Conservation (phyloP, 2,888 invertebrate genomes). For the Latrodectus hesperus region DNA sequence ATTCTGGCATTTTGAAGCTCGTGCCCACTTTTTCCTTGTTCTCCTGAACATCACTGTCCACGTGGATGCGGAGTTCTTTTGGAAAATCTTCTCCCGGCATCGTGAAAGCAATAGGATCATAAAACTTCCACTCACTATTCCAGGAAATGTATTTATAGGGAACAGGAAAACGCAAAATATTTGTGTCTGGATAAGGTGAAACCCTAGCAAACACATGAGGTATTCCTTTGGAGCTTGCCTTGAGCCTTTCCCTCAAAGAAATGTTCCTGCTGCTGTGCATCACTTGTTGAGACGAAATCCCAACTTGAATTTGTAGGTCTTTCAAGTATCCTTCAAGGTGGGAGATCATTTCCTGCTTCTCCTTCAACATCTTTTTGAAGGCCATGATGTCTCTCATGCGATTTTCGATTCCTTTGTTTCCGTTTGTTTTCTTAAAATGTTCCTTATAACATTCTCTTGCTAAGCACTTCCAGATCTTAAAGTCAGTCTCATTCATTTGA, state of each 20-base stretch:
- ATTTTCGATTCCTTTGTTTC: conserved; percentile 16
- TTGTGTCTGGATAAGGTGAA: conserved; percentile 49
- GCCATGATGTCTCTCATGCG: conserved; percentile 49
- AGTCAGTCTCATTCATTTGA: conserved; percentile 23
- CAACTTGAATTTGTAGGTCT: conserved; percentile 31
- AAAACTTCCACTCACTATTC: conserved; percentile 24
- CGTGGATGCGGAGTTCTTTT: conserved; percentile 1
- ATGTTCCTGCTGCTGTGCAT: background rate
- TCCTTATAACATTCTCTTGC: conserved; percentile 20
- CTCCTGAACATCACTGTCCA: conserved; percentile 46
- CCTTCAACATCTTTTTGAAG: conserved; percentile 17
- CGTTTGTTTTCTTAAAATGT: background rate
- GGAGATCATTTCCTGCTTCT: conserved; percentile 14
- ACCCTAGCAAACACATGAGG: conserved; percentile 50
- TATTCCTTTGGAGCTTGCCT: conserved; percentile 13
- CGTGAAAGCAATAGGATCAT: conserved; percentile 57
- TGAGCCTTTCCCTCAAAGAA: conserved; percentile 24
- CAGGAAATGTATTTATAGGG: conserved; percentile 48
- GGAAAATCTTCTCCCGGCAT: conserved; percentile 25
- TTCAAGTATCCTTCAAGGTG: conserved; percentile 22
- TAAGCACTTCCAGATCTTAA: conserved; percentile 39
- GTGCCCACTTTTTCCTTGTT: conserved; percentile 16
- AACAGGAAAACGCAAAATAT: conserved; percentile 44
- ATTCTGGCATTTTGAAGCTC: conserved; percentile 20
- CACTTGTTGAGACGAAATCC: conserved; percentile 15